Evolutionary conservation across 2,797 vertebrate genomes (phyloP).

Genomic region (Schizopygopsis pylzovi): DNA sequence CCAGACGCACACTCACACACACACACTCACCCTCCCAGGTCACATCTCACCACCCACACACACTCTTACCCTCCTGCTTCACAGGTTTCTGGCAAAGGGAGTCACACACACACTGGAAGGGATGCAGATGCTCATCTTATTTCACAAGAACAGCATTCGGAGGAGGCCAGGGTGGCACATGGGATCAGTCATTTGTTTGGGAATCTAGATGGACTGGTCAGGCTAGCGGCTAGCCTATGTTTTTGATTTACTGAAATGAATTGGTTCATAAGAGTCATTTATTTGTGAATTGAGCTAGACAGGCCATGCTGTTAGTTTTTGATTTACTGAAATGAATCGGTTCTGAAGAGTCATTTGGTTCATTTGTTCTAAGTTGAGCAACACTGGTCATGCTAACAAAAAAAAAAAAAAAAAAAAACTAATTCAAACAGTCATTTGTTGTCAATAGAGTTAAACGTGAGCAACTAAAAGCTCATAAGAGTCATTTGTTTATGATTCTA

Average conservation of each 20-base stretch:
- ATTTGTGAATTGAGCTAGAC: background rate
- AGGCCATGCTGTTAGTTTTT: background rate
- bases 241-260: background rate
- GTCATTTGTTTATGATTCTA: background rate
- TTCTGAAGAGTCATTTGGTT: background rate
- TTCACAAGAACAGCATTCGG: conserved; percentile 60
- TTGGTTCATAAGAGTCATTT: background rate
- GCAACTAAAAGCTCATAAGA: background rate
- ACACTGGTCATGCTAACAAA: background rate
- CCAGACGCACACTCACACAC: conserved; percentile 42
- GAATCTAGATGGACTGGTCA: conserved; percentile 12
- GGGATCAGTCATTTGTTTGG: conserved; percentile 55
- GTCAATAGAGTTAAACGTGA: background rate
- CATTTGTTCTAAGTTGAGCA: background rate
- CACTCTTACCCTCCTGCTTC: conserved; percentile 55
- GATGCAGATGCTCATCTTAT: conserved; percentile 59
- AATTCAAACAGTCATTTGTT: background rate
- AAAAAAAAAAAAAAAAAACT: background rate
- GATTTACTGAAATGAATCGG: background rate
- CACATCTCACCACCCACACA: conserved; percentile 54
- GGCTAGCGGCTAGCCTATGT: too few species aligned
- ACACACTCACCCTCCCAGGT: conserved; percentile 30
- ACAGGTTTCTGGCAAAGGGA: conserved; percentile 61
- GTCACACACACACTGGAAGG: conserved; percentile 53
- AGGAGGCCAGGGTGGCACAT: conserved; percentile 63